These are phyloP conservation scores for Caenorhabditis auriculariae DNA, from an alignment of 2,888 invertebrate genomes.

Conservation along the genomic window DNA sequence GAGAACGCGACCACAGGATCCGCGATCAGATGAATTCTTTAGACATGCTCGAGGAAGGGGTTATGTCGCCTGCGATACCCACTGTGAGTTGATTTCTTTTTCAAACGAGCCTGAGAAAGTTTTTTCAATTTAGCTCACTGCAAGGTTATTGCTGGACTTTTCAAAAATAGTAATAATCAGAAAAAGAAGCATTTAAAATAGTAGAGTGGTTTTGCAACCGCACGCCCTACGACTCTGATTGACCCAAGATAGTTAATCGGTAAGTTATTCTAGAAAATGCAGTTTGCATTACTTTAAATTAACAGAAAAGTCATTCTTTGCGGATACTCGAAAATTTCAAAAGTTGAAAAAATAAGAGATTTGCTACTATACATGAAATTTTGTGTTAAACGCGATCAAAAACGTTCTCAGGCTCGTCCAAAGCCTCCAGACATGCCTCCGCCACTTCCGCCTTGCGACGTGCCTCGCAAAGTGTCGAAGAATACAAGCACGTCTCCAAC, in stretches of 20 bases:
- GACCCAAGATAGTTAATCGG: too few relatives aligned
- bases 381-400: not conserved
- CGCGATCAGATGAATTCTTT: conserved; percentile 22
- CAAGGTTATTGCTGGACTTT: too few relatives aligned
- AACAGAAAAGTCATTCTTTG: too few relatives aligned
- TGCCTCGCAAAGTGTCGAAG: conserved; percentile 24
- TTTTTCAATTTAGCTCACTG: not conserved
- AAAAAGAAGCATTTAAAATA: too few relatives aligned
- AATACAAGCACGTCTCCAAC: conserved; percentile 40
- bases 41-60: conserved; percentile 29
- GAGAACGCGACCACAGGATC: conserved; percentile 34
- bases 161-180: too few relatives aligned
- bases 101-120: conserved; percentile 9
- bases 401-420: conserved; percentile 30
- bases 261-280: too few relatives aligned
- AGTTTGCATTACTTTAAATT: too few relatives aligned
- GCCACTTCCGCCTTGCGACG: conserved; percentile 32
- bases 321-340: too few relatives aligned
- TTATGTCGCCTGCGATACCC: not conserved
- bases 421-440: conserved; percentile 44
- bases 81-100: not conserved
- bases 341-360: too few relatives aligned
- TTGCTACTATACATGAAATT: too few relatives aligned
- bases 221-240: too few relatives aligned
- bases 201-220: too few relatives aligned